phyloP scores from a whole-genome alignment of 2,888 invertebrate genomes.

The Lasius platythorax region DNA sequence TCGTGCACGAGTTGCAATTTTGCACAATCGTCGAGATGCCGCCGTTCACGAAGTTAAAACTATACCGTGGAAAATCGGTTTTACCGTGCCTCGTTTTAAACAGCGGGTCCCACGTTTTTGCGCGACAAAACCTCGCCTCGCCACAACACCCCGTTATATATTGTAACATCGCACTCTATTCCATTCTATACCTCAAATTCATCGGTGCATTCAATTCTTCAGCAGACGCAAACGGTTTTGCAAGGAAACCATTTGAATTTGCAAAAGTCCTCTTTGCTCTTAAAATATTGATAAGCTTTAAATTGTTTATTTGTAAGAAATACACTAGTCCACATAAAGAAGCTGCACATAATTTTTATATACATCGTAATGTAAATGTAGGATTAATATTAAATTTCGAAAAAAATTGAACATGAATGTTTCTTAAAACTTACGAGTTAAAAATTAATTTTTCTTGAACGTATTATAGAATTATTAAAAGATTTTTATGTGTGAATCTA shows the following conservation, averaged over 20 bases:
- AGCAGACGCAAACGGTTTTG: neutral
- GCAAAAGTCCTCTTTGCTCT: neutral
- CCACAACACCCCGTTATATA: neutral
- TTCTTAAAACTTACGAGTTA: neutral
- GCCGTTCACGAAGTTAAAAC: constrained; percentile 50
- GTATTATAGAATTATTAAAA: neutral
- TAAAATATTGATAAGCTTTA: neutral
- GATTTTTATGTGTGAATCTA: neutral
- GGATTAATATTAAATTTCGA: neutral
- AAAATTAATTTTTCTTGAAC: neutral
- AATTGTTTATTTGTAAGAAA: neutral
- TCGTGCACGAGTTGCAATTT: constrained; percentile 53
- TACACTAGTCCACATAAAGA: neutral
- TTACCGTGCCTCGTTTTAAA: constrained; percentile 46
- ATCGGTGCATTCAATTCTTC: neutral
- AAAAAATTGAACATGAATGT: neutral
- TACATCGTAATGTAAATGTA: neutral
- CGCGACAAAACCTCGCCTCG: constrained; percentile 7
- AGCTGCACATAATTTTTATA: neutral
- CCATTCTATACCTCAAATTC: neutral
- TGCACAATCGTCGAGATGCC: constrained; percentile 63
- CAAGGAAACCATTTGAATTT: too few species aligned
- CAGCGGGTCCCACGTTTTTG: constrained; percentile 45
- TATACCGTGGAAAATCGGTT: constrained; percentile 57
- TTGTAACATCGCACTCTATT: constrained; percentile 11